Evolutionary conservation across 1,140 invertebrate species (phyloP).

Genomic region (Trichonephila clavipes): DNA sequence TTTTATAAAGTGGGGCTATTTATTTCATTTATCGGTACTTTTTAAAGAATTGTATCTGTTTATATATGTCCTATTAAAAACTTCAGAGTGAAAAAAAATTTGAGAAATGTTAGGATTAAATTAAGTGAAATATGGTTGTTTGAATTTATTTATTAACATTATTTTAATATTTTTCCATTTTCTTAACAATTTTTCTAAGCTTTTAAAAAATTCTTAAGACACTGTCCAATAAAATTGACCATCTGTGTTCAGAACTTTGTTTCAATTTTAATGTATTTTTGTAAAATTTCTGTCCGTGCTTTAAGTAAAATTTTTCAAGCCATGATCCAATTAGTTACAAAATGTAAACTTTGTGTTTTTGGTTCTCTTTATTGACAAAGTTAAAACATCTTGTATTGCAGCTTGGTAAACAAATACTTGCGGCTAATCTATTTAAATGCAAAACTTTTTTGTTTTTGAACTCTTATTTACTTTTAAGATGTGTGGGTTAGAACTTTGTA

Average conservation of each 20-base stretch:
- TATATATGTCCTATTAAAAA: no score
- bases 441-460: neutral
- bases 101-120: no score
- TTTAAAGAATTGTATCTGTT: no score
- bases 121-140: no score
- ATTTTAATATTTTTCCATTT: no score
- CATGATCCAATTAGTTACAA: neutral
- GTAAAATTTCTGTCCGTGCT: neutral
- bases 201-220: no score
- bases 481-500: slow-evolving; percentile 49
- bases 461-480: slow-evolving; percentile 6
- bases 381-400: neutral
- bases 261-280: no score
- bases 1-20: neutral
- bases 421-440: neutral
- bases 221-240: no score
- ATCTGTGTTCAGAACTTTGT: no score
- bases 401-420: neutral
- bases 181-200: no score
- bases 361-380: neutral
- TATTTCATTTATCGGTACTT: neutral
- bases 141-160: no score
- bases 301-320: neutral
- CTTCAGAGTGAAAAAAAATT: no score
- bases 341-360: neutral